Base-by-base conservation (phyloP, 2,888 invertebrate genomes). In the Limnephilus marmoratus region DNA sequence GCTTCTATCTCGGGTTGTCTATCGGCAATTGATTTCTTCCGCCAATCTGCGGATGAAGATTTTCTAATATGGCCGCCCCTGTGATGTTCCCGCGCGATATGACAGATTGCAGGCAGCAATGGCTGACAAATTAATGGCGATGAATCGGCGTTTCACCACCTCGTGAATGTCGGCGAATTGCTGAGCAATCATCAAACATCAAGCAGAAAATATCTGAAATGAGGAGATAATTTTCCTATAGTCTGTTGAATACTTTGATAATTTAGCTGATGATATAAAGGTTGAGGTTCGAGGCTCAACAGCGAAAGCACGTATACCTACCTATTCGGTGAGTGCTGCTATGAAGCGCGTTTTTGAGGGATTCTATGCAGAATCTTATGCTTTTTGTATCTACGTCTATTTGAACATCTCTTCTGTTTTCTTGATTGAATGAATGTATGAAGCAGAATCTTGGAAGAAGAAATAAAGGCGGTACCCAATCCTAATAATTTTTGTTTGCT, bases 71-170 rank as follows among this genome's bases (percentile, higher is more conserved):
- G 68, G 68, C n/a, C 68, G 68, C 68, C 24, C 68, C 7, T n/a
- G 68, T 68, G 68, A 68, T 24, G 68, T 68, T 68, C 68, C 68
- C 68, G 68, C 68, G 68, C 68, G 68, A 68, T 68, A 68, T 68
- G 68, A 68, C 24, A 9, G 68, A 68, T 68, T 68, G 68, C 18
- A 68, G 68, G 9, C 68, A n/a, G 68, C 68, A 68, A 68, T n/a
- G 68, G 68, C 68, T 24, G 68, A 68, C 68, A 68, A 68, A 68
- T 68, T 68, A 68, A 68, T 68, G n/a, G 86, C n/a, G 45, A 86
- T 86, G 86, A 86, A 29, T 86, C 49, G 49, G 45, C 86, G 45
- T 41, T 45, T 86, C 45, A 41, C 41, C 31, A 31, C 82, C 13
- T 34, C 15, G 31, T 34, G 49, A 13, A 12, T 37, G 45, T 68